Evolutionary conservation across 2,888 invertebrate species (phyloP), one percentile per base, ranked within the genome.

Genomic region (Agriopis aurantiaria): DNA sequence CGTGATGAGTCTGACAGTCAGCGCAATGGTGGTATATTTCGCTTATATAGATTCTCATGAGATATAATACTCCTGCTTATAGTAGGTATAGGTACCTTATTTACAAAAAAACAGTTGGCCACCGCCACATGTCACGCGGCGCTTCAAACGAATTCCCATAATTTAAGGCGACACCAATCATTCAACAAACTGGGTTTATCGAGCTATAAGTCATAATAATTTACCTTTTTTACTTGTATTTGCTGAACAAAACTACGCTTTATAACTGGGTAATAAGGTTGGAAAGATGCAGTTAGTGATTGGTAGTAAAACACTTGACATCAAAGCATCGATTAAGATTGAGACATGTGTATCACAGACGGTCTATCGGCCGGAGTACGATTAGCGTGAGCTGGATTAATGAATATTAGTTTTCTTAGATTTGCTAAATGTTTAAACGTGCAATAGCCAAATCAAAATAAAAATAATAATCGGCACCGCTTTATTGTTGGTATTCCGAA

Each of bases 161-260:
- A 79, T 75, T 74, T 76, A 71, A 82, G 75, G 75, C 80, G 84
- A 87, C 86, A 86, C 81, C 79, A 81, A 85, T 88, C 87, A 86
- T 82, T 87, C 88, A 81, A 74, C 82, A 75, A 85, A 81, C 77
- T 81, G 80, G 85, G 87, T 87, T 87, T 85, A 86, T 85, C 78
- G 79, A 83, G 78, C 79, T 75, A 82, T 86, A 86, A 86, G 86
- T 86, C 86, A 86, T 84, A 82, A 69, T 72, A 51, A 75, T 75
- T 69, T 65, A 75, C 74, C 73, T 74, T 74, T 77, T 75, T 75
- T 68, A 71, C 41, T 45, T 53, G 9, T 48, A 62, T 41, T 10
- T 33, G 53, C 8, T 55, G 52, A 3, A 17, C 59, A n/a, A 77
- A 73, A 65, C 49, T 53, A 41, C 10, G 33, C 70, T 61, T 61